Percentiles rank a stretch among this genome's conserved stretches.
These are phyloP conservation scores for Polylopha cassiicola DNA, from an alignment of 2,888 invertebrate genomes.

Conservation along the genomic window DNA sequence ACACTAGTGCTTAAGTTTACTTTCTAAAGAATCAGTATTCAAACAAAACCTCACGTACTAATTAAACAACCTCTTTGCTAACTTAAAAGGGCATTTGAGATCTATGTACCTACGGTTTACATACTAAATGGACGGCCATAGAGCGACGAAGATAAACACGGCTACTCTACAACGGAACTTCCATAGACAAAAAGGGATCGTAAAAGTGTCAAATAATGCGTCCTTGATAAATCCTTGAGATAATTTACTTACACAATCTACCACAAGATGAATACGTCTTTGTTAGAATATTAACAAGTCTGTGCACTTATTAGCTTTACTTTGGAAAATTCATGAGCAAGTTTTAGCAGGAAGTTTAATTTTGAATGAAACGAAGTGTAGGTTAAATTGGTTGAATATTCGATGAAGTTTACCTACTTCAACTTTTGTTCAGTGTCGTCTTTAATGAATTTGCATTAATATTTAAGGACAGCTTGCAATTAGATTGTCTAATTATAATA, in stretches of 20 bases:
- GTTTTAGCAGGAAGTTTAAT: too few species aligned
- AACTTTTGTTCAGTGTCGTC: too few species aligned
- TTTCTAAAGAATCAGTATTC: slow-evolving; percentile 19
- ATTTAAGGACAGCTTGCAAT: too few species aligned
- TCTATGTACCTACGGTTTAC: slow-evolving; percentile 12
- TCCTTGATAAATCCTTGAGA: slow-evolving; percentile 15
- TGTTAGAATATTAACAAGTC: slow-evolving; percentile 4
- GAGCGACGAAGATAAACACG: slow-evolving; percentile 18
- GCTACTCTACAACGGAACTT: slow-evolving; percentile 8
- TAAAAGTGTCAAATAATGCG: slow-evolving; percentile 10
- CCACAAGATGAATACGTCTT: slow-evolving; percentile 1
- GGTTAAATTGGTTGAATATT: too few species aligned
- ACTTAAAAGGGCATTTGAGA: slow-evolving; percentile 13
- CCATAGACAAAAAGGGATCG: slow-evolving; percentile 4
- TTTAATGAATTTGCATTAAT: too few species aligned
- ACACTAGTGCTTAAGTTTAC: slow-evolving; percentile 7
- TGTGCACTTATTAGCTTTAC: too few species aligned
- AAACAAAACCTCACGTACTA: slow-evolving; percentile 17
- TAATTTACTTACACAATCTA: neutral
- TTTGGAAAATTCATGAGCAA: too few species aligned
- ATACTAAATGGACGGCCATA: slow-evolving; percentile 8
- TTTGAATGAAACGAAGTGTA: too few species aligned
- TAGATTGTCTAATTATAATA: too few species aligned
- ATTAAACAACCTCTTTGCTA: slow-evolving; percentile 16
- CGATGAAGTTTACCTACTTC: too few species aligned